Conservation (phyloP, 2,797 vertebrate genomes). For the Nannoperca australis region DNA sequence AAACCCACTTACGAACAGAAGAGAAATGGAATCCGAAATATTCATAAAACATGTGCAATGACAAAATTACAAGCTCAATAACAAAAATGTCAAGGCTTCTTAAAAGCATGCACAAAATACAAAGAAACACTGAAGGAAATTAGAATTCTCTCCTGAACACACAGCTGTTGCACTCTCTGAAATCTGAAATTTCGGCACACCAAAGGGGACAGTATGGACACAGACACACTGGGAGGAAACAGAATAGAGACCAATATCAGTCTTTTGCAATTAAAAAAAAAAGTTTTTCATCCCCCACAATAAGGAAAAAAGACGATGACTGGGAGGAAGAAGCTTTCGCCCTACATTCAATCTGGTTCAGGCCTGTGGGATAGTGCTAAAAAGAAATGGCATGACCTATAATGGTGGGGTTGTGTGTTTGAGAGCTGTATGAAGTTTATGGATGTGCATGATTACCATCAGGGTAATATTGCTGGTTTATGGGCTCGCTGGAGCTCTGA, state of each 20-base stretch:
- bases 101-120: slow-evolving; percentile 26
- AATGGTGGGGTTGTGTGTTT: slow-evolving; percentile 50
- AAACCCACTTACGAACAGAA: slow-evolving; percentile 15
- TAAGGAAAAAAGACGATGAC: slow-evolving; percentile 37
- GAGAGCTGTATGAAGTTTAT: slow-evolving; percentile 67
- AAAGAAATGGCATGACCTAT: slow-evolving; percentile 46
- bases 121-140: slow-evolving; percentile 38
- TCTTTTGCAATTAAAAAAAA: slow-evolving; percentile 12
- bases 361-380: slow-evolving; percentile 37
- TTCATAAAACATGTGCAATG: slow-evolving; percentile 18
- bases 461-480: slow-evolving; percentile 95
- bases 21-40: slow-evolving; percentile 23
- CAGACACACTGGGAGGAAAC: slow-evolving; percentile 66
- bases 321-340: slow-evolving; percentile 45
- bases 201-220: slow-evolving; percentile 77
- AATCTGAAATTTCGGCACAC: slow-evolving; percentile 85
- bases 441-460: slow-evolving; percentile 89
- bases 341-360: slow-evolving; percentile 42
- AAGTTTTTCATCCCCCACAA: slow-evolving; percentile 46
- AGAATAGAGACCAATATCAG: slow-evolving; percentile 45
- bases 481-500: slow-evolving; percentile 92
- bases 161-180: slow-evolving; percentile 36
- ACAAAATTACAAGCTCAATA: slow-evolving; percentile 35
- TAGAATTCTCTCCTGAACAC: slow-evolving; percentile 36
- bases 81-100: slow-evolving; percentile 31